Conservation (phyloP, 2,888 invertebrate genomes). For the Julus scandinavius region DNA sequence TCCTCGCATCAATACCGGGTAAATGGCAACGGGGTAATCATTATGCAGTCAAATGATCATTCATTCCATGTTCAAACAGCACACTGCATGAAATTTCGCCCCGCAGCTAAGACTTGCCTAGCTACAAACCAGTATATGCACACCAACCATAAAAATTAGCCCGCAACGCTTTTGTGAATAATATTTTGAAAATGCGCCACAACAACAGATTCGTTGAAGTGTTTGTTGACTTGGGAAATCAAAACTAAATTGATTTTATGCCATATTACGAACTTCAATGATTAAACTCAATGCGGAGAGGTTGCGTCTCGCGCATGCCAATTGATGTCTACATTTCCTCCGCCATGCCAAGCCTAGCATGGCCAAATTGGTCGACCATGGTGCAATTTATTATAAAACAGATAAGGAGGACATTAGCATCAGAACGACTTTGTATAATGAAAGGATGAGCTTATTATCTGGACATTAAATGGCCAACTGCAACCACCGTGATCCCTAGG, state of each 20-base stretch:
- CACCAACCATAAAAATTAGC: conserved; percentile 20
- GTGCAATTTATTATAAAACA: conserved; percentile 29
- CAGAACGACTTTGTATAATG: conserved; percentile 32
- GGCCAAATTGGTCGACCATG: conserved; percentile 42
- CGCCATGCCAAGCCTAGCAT: conserved; percentile 20
- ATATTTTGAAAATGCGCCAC: conserved; percentile 14
- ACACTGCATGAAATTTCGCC: conserved; percentile 21
- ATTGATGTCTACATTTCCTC: not conserved
- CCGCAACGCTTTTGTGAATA: conserved; percentile 13
- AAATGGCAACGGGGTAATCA: conserved; percentile 6
- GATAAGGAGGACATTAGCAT: conserved; percentile 34
- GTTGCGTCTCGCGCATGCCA: conserved; percentile 14
- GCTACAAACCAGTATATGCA: not conserved
- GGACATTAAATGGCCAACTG: conserved; percentile 15
- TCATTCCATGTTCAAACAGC: conserved; percentile 37
- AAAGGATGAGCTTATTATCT: conserved; percentile 42
- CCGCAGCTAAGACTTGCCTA: not conserved
- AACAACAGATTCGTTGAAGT: not conserved
- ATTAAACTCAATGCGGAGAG: conserved; percentile 11
- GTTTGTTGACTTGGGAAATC: conserved; percentile 39
- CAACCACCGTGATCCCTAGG: conserved; percentile 32
- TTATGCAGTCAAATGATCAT: conserved; percentile 42
- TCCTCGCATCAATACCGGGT: not conserved
- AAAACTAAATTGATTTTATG: conserved; percentile 39
- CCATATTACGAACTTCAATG: conserved; percentile 29